A percentile compares a stretch with the other conserved stretches of the same genome.
phyloP scores from a whole-genome alignment of 2,113 vertebrate genomes.

The Nothocercus julius region DNA sequence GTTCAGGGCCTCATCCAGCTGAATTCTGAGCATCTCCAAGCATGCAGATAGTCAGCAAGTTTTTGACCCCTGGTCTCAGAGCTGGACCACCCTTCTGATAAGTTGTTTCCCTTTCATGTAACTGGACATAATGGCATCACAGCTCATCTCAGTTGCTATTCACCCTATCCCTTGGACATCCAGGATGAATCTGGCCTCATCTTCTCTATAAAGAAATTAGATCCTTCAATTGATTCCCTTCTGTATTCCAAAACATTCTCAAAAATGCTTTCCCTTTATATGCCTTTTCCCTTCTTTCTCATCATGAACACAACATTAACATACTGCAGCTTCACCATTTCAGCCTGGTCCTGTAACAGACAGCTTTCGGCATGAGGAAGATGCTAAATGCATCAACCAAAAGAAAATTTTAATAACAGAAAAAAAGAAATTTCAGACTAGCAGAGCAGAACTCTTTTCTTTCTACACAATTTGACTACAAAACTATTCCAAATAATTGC shows the following conservation, averaged over 20 bases:
- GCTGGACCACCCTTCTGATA: fast-evolving
- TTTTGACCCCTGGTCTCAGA: neutral
- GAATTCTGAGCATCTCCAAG: neutral
- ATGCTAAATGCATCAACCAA: neutral
- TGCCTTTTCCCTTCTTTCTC: neutral
- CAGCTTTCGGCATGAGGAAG: neutral
- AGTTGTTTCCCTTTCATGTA: neutral
- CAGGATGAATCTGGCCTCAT: neutral
- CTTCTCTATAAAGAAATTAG: neutral
- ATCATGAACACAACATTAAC: neutral
- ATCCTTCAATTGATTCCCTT: neutral
- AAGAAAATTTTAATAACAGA: neutral
- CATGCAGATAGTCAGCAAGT: neutral
- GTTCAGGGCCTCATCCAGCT: neutral
- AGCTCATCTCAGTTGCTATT: neutral
- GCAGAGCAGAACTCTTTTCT: neutral
- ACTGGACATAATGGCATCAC: neutral
- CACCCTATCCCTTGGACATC: neutral
- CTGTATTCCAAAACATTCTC: neutral
- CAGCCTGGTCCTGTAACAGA: neutral
- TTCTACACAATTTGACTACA: neutral
- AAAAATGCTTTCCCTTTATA: neutral
- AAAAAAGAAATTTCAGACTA: neutral
- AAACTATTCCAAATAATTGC: neutral
- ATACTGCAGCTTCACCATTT: neutral